Evolutionary conservation across 2,888 invertebrate genomes (phyloP).

Genomic region (Allophyes oxyacanthae): DNA sequence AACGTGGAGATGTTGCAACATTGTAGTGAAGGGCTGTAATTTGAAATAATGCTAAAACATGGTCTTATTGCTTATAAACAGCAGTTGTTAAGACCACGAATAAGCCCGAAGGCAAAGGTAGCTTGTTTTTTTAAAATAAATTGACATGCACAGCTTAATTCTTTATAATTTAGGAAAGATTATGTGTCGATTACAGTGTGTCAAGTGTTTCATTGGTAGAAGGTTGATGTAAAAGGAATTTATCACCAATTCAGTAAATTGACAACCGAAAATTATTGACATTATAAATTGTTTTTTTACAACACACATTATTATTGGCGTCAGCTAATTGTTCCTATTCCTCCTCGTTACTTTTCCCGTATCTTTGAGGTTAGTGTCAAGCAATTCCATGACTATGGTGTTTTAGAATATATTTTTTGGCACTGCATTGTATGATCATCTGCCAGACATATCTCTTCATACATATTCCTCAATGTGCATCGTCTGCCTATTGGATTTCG

Average conservation of each 20-base stretch:
- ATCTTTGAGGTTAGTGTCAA: too few species aligned
- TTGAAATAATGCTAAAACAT: conserved; percentile 5
- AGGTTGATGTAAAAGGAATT: neutral
- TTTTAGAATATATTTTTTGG: too few species aligned
- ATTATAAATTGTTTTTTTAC: neutral
- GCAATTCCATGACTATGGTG: too few species aligned
- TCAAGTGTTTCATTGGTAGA: neutral
- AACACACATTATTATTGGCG: too few species aligned
- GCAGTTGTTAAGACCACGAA: conserved; percentile 1
- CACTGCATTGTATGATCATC: too few species aligned
- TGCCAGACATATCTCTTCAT: too few species aligned
- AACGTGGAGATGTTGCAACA: neutral
- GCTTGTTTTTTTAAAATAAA: conserved; percentile 11
- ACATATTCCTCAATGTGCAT: too few species aligned
- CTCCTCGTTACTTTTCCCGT: too few species aligned
- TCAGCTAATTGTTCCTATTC: too few species aligned
- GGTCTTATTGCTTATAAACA: neutral
- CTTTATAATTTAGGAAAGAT: conserved; percentile 1
- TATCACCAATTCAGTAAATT: conserved; percentile 4
- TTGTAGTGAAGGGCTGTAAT: neutral
- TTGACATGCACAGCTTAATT: conserved; percentile 6
- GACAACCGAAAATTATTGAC: neutral
- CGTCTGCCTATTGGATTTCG: too few species aligned
- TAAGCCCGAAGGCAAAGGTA: conserved; percentile 1
- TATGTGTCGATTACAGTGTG: conserved; percentile 6